phyloP scores from a whole-genome alignment of 2,888 invertebrate genomes.

The Gibbula magus region DNA sequence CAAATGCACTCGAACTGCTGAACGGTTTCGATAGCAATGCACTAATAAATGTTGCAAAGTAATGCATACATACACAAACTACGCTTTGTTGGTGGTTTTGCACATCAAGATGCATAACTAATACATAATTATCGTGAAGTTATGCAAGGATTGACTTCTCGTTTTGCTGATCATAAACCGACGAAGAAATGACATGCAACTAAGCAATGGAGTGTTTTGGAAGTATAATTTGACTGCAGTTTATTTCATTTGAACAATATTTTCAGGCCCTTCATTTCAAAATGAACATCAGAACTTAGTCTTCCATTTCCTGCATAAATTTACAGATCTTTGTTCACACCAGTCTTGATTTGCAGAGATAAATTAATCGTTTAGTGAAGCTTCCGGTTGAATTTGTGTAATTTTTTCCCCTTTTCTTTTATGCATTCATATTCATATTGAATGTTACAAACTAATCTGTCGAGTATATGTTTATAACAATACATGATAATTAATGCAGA shows the following conservation, averaged over 20 bases:
- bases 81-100: not conserved
- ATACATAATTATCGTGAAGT: slow-evolving; percentile 18
- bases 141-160: slow-evolving; percentile 23
- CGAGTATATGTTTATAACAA: too few species aligned
- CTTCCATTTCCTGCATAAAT: slow-evolving; percentile 10
- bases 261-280: not conserved
- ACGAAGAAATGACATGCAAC: not conserved
- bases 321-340: not conserved
- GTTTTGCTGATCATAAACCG: not conserved
- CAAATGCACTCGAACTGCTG: too few species aligned
- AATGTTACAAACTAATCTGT: too few species aligned
- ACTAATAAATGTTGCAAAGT: not conserved
- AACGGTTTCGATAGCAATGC: not conserved
- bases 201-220: not conserved
- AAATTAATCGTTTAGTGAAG: too few species aligned
- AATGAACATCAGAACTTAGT: not conserved
- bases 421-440: too few species aligned
- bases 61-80: not conserved
- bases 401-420: too few species aligned
- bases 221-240: slow-evolving; percentile 11
- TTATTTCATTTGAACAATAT: not conserved
- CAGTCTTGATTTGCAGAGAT: too few species aligned
- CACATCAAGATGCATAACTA: not conserved
- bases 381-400: too few species aligned
- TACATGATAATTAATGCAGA: too few species aligned